Evolutionary conservation across 2,888 invertebrate genomes (phyloP).

Genomic region (Lamproptera curius): DNA sequence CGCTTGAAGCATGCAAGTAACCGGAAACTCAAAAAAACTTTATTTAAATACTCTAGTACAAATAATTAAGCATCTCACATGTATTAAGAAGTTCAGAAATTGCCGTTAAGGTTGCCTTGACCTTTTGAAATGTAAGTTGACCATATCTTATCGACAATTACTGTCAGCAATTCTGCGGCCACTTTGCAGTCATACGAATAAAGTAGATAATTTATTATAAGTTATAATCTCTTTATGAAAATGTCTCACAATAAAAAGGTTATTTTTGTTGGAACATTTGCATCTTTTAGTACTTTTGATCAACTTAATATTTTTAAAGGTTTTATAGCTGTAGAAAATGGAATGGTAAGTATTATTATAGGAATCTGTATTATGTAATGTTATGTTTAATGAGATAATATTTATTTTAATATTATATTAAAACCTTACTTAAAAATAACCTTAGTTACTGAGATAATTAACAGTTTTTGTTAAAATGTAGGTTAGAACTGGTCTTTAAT

Average conservation of each 20-base stretch:
- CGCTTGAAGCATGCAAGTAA: too few relatives aligned
- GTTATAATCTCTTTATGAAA: neutral
- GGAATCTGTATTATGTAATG: too few relatives aligned
- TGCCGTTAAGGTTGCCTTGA: slow-evolving; percentile 17
- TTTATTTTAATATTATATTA: too few relatives aligned
- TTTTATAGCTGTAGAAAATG: slow-evolving; percentile 75
- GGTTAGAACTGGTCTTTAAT: too few relatives aligned
- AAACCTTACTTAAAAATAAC: too few relatives aligned
- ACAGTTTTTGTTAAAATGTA: too few relatives aligned
- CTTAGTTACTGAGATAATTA: too few relatives aligned
- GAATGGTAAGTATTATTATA: slow-evolving; percentile 70
- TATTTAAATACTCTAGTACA: too few relatives aligned
- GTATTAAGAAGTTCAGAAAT: too few relatives aligned
- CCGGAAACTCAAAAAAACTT: too few relatives aligned
- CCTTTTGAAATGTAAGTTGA: slow-evolving; percentile 13
- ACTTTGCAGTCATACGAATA: neutral
- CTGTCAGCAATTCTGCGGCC: slow-evolving; percentile 1
- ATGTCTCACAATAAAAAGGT: slow-evolving; percentile 41
- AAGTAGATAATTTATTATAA: slow-evolving; percentile 6
- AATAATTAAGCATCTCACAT: too few relatives aligned
- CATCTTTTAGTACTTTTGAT: slow-evolving; percentile 40
- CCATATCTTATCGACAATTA: slow-evolving; percentile 12
- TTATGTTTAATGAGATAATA: too few relatives aligned
- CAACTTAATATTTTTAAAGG: slow-evolving; percentile 61
- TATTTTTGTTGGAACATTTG: slow-evolving; percentile 51